Evolutionary conservation across 2,113 vertebrate species (phyloP).

Genomic region (Desmodus rotundus): DNA sequence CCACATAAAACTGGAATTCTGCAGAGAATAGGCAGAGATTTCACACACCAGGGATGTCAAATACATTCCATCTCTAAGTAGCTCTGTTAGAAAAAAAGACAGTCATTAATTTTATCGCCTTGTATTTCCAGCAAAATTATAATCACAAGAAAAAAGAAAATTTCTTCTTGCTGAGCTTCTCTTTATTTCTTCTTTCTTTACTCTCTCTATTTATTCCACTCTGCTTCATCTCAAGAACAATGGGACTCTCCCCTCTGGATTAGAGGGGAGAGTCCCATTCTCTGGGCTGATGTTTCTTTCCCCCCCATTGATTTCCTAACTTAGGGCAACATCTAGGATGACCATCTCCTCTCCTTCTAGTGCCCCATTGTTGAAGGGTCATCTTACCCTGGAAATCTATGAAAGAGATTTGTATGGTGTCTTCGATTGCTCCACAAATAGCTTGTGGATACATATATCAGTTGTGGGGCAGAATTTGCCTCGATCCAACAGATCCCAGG

Average conservation of each 20-base stretch:
- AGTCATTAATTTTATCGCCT: not conserved
- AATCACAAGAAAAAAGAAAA: not conserved
- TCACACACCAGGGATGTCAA: not conserved
- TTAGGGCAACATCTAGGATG: not conserved
- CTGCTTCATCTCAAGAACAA: not conserved
- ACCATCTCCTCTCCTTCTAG: not conserved
- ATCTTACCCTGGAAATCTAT: not conserved
- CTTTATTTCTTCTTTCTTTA: not conserved
- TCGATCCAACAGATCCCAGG: not conserved
- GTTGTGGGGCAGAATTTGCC: too few species aligned
- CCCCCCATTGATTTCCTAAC: not conserved
- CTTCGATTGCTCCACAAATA: not conserved
- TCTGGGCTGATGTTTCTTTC: not conserved
- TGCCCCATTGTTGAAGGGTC: not conserved
- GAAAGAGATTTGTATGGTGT: not conserved
- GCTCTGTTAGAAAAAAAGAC: not conserved
- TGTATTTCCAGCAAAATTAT: not conserved
- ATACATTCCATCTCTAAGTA: not conserved
- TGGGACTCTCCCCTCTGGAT: not conserved
- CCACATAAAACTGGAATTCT: not conserved
- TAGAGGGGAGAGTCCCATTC: not conserved
- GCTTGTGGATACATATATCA: not conserved
- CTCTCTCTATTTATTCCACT: not conserved
- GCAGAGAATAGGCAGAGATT: not conserved
- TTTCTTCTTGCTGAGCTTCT: not conserved